These are phyloP conservation scores for Sceloporus undulatus DNA, from an alignment of 2,113 vertebrate genomes.

Conservation along the genomic window DNA sequence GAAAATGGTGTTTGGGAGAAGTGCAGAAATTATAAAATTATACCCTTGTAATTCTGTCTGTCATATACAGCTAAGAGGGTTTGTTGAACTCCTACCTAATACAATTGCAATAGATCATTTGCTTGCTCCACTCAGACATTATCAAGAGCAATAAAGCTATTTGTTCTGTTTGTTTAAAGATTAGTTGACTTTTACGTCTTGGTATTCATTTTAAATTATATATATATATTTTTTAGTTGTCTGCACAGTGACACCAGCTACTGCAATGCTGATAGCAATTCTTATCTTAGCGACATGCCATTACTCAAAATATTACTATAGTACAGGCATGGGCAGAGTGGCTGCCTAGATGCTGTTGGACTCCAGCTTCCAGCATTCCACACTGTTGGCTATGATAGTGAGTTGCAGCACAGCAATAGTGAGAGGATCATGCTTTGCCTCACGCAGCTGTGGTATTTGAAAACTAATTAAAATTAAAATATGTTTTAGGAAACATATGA, in stretches of 20 bases:
- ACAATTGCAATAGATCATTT: not conserved
- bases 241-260: not conserved
- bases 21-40: not conserved
- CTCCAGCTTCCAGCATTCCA: no score
- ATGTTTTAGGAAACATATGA: not conserved
- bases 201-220: not conserved
- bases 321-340: no score
- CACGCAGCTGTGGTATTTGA: not conserved
- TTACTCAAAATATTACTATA: not conserved
- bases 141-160: slow-evolving; percentile 6
- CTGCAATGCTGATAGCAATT: not conserved
- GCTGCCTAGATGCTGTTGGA: no score
- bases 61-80: not conserved
- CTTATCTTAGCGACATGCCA: not conserved
- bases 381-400: no score
- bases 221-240: not conserved
- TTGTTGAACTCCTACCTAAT: slow-evolving; percentile 19
- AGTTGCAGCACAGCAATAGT: no score
- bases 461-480: not conserved
- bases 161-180: not conserved
- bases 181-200: not conserved
- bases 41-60: not conserved
- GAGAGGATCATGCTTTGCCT: no score
- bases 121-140: not conserved
- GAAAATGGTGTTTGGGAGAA: not conserved